phyloP scores from a whole-genome alignment of 2,797 vertebrate genomes.

The Myotis vivesi region DNA sequence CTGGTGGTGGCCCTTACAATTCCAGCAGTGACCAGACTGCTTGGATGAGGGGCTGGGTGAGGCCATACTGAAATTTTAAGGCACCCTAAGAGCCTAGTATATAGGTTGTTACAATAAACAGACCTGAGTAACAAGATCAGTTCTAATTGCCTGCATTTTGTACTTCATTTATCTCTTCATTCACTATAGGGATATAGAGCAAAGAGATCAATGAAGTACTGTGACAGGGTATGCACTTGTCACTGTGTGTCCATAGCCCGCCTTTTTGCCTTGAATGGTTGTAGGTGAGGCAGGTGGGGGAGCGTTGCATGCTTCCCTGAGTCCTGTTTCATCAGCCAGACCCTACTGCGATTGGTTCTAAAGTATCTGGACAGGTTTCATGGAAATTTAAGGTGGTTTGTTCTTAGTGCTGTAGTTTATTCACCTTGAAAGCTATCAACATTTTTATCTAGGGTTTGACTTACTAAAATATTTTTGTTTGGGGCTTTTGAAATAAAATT shows the following conservation, averaged over 20 bases:
- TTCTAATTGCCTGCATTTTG: neutral
- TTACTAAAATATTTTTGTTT: neutral
- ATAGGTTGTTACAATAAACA: neutral
- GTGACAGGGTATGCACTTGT: neutral
- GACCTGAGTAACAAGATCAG: neutral
- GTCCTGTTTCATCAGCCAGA: neutral
- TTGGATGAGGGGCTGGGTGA: neutral
- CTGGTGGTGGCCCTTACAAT: neutral
- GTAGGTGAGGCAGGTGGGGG: neutral
- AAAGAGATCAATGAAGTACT: neutral
- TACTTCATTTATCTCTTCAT: neutral
- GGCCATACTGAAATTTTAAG: neutral
- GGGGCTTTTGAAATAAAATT: neutral
- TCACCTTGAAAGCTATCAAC: neutral
- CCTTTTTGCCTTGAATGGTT: neutral
- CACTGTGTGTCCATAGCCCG: neutral
- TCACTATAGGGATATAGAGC: neutral
- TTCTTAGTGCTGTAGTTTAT: neutral
- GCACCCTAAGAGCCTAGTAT: neutral
- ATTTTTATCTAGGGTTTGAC: neutral
- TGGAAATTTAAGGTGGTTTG: neutral
- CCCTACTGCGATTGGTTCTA: neutral
- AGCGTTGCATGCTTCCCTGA: neutral
- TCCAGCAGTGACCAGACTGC: neutral
- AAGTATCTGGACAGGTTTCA: neutral